A percentile compares a stretch with the other conserved stretches of the same genome.
Conservation (phyloP, 2,113 vertebrate species). For the Ancistrus triradiatus region DNA sequence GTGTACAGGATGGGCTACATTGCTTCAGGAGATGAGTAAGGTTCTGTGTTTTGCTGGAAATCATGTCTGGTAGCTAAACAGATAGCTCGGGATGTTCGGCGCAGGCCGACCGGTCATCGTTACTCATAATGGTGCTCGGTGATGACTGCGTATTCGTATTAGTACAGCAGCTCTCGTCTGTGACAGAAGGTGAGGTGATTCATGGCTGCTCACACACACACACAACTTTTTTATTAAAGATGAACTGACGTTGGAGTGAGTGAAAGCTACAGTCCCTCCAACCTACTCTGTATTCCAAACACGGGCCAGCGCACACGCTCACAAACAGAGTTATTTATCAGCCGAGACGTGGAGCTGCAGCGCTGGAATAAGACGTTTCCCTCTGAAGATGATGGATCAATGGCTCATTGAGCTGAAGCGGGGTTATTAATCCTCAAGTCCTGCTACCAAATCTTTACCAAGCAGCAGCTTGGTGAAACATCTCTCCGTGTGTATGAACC, state of each 20-base stretch:
- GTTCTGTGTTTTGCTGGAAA: no score
- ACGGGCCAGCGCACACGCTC: constrained; percentile 12
- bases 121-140: constrained; percentile 52
- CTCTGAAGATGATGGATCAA: constrained; percentile 49
- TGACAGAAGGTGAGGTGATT: constrained; percentile 37
- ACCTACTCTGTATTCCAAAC: constrained; percentile 53
- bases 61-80: constrained; percentile 31
- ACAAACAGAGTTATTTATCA: constrained; percentile 43
- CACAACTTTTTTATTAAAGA: constrained; percentile 45
- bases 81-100: constrained; percentile 36
- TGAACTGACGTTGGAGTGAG: constrained; percentile 43
- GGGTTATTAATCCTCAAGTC: constrained; percentile 44
- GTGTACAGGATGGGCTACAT: not conserved
- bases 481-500: no score
- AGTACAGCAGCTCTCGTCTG: constrained; percentile 47
- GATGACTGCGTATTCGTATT: constrained; percentile 47
- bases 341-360: constrained; percentile 19
- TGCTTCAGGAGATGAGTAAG: constrained; percentile 28
- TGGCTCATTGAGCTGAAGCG: constrained; percentile 29
- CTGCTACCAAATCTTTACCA: constrained; percentile 19
- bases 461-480: constrained; percentile 22
- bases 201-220: constrained; percentile 34
- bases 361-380: constrained; percentile 40
- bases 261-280: constrained; percentile 47
- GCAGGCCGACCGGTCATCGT: constrained; percentile 53